These are phyloP conservation scores for Metopolophium dirhodum DNA, from an alignment of 1,140 invertebrate genomes.

Conservation along the genomic window DNA sequence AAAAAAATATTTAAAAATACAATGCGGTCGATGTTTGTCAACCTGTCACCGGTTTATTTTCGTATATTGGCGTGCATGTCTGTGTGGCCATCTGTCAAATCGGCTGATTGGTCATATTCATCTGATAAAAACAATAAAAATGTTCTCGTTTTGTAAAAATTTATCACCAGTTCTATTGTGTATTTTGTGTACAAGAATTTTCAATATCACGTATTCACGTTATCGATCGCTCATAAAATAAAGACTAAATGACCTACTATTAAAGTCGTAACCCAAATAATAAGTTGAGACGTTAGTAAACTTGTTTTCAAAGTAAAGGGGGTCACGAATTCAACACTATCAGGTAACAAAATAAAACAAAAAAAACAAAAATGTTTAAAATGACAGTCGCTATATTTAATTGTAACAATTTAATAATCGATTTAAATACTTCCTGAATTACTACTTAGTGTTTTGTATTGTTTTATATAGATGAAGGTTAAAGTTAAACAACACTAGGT, in stretches of 20 bases:
- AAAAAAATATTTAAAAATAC: conserved; percentile 14
- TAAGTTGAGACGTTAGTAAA: conserved; percentile 35
- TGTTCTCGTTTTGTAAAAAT: conserved; percentile 49
- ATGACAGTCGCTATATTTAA: not conserved
- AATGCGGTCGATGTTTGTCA: conserved; percentile 41
- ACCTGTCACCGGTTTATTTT: conserved; percentile 56
- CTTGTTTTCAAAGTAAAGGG: conserved; percentile 33
- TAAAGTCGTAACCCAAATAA: conserved; percentile 46
- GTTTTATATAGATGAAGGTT: conserved; percentile 46
- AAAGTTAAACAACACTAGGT: not conserved
- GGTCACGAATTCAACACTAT: conserved; percentile 47
- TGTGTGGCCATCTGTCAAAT: conserved; percentile 49
- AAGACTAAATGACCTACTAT: conserved; percentile 50
- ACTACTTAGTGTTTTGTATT: conserved; percentile 6
- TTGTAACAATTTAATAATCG: conserved; percentile 22
- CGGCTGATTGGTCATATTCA: conserved; percentile 52
- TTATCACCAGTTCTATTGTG: conserved; percentile 38
- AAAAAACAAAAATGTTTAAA: not conserved
- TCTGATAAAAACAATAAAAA: conserved; percentile 57
- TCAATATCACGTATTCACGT: conserved; percentile 49
- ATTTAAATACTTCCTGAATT: conserved; percentile 37
- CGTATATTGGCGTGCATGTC: conserved; percentile 44
- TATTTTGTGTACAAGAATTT: conserved; percentile 45
- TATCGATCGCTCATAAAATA: conserved; percentile 36
- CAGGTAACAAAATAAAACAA: conserved; percentile 42